Conservation (phyloP, 2,888 invertebrate species). For the Cheilosia pagana region DNA sequence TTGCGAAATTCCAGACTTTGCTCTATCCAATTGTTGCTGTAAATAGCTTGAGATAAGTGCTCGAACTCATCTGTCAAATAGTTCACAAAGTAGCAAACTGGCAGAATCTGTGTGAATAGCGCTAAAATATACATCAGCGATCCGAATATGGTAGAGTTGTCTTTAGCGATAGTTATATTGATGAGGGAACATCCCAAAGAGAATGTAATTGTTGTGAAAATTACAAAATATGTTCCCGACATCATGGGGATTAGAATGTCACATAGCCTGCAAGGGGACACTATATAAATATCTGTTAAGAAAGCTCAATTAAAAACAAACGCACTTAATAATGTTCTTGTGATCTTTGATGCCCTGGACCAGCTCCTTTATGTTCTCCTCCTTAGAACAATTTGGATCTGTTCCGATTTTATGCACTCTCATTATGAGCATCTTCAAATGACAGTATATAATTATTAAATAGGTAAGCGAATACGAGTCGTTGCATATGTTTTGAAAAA, state of each 20-base stretch:
- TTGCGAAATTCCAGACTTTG: conserved; percentile 76
- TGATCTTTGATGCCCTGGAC: conserved; percentile 78
- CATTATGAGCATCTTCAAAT: conserved; percentile 76
- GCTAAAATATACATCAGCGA: conserved; percentile 76
- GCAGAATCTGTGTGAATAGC: conserved; percentile 78
- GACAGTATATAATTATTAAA: conserved; percentile 77
- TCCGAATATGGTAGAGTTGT: conserved; percentile 75
- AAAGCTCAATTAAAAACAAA: background rate
- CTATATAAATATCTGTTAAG: background rate
- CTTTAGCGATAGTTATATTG: conserved; percentile 77
- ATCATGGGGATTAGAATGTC: conserved; percentile 77
- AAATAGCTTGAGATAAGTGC: conserved; percentile 77
- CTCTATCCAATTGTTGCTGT: conserved; percentile 78
- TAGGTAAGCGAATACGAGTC: conserved; percentile 78
- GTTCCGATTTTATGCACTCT: conserved; percentile 76
- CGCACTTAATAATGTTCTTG: conserved; percentile 77
- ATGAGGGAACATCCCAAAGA: conserved; percentile 77
- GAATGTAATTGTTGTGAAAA: conserved; percentile 77
- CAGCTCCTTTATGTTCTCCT: conserved; percentile 76
- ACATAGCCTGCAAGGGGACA: background rate
- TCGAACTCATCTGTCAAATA: conserved; percentile 77
- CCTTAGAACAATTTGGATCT: conserved; percentile 54
- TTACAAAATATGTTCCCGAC: conserved; percentile 78
- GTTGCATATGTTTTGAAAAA: conserved; percentile 77
- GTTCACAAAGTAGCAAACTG: conserved; percentile 78